These are phyloP conservation scores for Drosophila putrida DNA, from an alignment of 2,888 invertebrate genomes.

Conservation along the genomic window DNA sequence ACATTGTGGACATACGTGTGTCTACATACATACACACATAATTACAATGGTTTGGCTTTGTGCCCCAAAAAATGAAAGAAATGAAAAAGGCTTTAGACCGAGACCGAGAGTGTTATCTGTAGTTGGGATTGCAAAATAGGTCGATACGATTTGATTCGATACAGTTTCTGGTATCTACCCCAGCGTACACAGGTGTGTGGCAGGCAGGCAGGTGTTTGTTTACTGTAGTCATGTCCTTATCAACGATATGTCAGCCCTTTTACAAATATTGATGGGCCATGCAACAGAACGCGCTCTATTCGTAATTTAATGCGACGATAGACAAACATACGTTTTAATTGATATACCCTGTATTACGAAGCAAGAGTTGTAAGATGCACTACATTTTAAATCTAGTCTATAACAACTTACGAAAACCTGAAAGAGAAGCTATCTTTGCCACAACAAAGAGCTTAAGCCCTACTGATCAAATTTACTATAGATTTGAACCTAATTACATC, in stretches of 20 bases:
- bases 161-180: conserved; percentile 31
- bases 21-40: conserved; percentile 15
- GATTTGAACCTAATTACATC: too few species aligned
- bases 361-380: not conserved
- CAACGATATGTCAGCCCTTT: conserved; percentile 52
- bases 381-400: not conserved
- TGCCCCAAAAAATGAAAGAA: conserved; percentile 18
- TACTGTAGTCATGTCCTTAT: conserved; percentile 41
- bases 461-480: too few species aligned
- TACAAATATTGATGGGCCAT: conserved; percentile 65
- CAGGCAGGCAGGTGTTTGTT: conserved; percentile 66
- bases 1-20: not conserved
- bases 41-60: conserved; percentile 62
- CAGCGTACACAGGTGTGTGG: conserved; percentile 48
- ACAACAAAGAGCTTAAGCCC: too few species aligned
- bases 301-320: conserved; percentile 44
- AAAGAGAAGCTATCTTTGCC: too few species aligned
- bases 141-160: conserved; percentile 32
- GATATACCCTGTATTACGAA: conserved; percentile 10
- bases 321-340: conserved; percentile 2
- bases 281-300: conserved; percentile 32
- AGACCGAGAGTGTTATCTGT: conserved; percentile 47
- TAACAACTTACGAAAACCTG: too few species aligned
- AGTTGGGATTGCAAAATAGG: conserved; percentile 46
- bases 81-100: conserved; percentile 1